These are phyloP conservation scores for Hippocampus abdominalis DNA, from an alignment of 2,113 vertebrate species.

Conservation along the genomic window DNA sequence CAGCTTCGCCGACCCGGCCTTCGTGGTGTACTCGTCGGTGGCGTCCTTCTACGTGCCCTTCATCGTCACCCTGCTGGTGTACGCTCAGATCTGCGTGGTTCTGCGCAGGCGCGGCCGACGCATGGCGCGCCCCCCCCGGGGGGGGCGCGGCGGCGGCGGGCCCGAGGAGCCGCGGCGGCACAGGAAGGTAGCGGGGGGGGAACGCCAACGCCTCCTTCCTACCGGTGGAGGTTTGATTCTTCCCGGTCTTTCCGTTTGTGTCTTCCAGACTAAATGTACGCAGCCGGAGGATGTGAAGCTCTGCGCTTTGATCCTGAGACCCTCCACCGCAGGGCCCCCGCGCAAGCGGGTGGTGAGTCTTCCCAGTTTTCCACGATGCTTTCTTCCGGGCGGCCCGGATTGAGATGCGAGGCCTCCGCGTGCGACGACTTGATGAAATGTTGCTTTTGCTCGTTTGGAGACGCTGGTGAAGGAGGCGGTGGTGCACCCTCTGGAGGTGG, in stretches of 20 bases:
- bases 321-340: conserved; percentile 50
- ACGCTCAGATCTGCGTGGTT: conserved; percentile 76
- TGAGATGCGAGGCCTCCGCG: too few relatives aligned
- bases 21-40: conserved; percentile 76
- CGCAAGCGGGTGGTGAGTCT: conserved; percentile 72
- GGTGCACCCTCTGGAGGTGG: conserved; percentile 66
- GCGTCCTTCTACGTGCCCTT: conserved; percentile 78
- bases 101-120: conserved; percentile 69
- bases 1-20: conserved; percentile 74
- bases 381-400: too few relatives aligned
- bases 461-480: conserved; percentile 67
- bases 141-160: conserved; percentile 32
- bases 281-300: conserved; percentile 76
- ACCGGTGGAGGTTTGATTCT: neutral
- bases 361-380: too few relatives aligned
- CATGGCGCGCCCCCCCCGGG: conserved; percentile 58
- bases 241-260: neutral
- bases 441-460: conserved; percentile 25
- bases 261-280: conserved; percentile 70
- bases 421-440: too few relatives aligned
- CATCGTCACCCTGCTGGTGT: conserved; percentile 75
- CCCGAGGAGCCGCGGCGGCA: conserved; percentile 48
- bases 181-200: conserved; percentile 45
- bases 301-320: conserved; percentile 68
- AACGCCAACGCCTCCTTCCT: neutral